Evolutionary conservation across 2,113 vertebrate species (phyloP).

Genomic region (Pelodiscus sinensis): DNA sequence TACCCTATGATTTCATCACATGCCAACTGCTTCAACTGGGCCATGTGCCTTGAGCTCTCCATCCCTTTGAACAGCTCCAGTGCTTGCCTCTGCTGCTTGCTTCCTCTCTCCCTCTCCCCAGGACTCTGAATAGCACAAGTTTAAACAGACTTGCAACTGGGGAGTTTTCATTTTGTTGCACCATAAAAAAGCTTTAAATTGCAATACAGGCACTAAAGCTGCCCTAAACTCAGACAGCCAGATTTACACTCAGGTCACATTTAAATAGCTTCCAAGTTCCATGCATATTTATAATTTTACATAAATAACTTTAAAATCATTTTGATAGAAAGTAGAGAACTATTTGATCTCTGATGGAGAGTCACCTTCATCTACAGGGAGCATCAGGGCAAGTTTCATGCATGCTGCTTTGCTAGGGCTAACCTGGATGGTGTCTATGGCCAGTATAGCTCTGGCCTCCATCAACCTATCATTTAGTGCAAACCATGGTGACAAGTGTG

Average conservation of each 20-base stretch:
- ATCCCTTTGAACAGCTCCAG: background rate
- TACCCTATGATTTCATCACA: background rate
- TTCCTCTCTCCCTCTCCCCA: background rate
- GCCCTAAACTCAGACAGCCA: background rate
- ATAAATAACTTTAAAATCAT: background rate
- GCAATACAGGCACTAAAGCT: background rate
- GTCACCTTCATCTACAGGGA: background rate
- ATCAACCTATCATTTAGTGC: background rate
- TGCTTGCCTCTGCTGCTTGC: background rate
- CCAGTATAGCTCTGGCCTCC: background rate
- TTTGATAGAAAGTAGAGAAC: background rate
- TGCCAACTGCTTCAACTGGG: background rate
- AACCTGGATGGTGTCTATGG: background rate
- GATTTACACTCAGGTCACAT: background rate
- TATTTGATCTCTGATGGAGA: background rate
- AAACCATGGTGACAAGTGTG: background rate
- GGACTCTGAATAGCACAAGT: background rate
- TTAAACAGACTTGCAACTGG: background rate
- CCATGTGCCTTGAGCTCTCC: rapidly evolving
- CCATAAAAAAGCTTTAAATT: background rate
- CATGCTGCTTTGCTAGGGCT: background rate
- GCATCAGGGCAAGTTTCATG: background rate
- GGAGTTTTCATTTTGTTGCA: background rate
- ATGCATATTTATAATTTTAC: background rate
- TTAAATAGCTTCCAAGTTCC: background rate